Evolutionary conservation across 2,888 invertebrate genomes (phyloP).

Genomic region (Euplagia quadripunctaria): DNA sequence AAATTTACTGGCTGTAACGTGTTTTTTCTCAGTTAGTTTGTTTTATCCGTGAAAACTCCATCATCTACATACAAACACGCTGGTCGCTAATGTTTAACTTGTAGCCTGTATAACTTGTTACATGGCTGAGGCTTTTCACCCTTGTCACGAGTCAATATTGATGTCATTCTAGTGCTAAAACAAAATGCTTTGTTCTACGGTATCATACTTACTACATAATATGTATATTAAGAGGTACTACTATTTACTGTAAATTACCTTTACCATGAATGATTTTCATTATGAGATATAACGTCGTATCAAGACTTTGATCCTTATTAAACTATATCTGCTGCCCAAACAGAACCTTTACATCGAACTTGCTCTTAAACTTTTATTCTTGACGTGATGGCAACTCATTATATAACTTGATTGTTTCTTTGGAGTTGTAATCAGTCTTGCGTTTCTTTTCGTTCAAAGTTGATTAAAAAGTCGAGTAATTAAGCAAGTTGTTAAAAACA

Average conservation of each 20-base stretch:
- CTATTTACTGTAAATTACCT: background rate
- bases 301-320: background rate
- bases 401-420: constrained; percentile 18
- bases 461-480: constrained; percentile 48
- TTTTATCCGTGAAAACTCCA: too few species aligned
- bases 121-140: too few species aligned
- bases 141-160: too few species aligned
- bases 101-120: too few species aligned
- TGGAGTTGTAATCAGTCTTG: constrained; percentile 20
- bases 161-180: too few species aligned
- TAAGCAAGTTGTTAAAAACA: constrained; percentile 46
- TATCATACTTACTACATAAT: too few species aligned
- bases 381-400: constrained; percentile 14
- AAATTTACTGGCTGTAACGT: too few species aligned
- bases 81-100: too few species aligned
- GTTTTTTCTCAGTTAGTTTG: too few species aligned
- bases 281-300: background rate
- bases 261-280: background rate
- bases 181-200: too few species aligned
- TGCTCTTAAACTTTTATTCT: background rate
- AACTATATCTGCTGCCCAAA: background rate
- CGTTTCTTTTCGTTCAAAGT: constrained; percentile 23
- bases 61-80: too few species aligned
- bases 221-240: too few species aligned
- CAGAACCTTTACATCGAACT: background rate